Percentiles rank a stretch among this genome's conserved stretches.
These are phyloP conservation scores for Synergus itoensis DNA, from an alignment of 2,888 invertebrate genomes.

Conservation along the genomic window DNA sequence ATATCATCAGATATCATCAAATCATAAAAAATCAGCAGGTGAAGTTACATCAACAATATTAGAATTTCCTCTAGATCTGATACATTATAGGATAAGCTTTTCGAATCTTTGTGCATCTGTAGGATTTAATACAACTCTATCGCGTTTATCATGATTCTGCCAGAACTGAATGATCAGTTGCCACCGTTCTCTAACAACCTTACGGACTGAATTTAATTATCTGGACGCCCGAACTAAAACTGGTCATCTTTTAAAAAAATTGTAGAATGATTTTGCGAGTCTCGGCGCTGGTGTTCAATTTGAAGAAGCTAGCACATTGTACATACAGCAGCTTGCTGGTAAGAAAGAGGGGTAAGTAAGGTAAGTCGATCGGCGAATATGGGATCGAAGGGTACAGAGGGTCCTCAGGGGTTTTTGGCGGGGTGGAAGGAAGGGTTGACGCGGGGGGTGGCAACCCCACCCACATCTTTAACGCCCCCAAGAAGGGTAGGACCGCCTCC, in stretches of 20 bases:
- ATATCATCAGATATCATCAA: background rate
- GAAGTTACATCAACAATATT: no score
- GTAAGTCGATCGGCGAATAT: slow-evolving; percentile 70
- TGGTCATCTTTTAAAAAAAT: background rate
- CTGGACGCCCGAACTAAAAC: background rate
- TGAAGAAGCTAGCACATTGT: slow-evolving; percentile 52
- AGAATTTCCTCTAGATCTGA: background rate
- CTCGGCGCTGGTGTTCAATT: slow-evolving; percentile 47
- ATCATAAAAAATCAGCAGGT: background rate
- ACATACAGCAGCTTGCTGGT: slow-evolving; percentile 47
- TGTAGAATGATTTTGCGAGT: slow-evolving; percentile 13
- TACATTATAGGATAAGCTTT: background rate
- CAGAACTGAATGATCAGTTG: no score
- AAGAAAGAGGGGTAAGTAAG: slow-evolving; percentile 54
- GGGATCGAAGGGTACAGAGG: slow-evolving; percentile 70
- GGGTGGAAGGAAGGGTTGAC: slow-evolving; percentile 49
- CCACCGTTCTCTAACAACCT: background rate
- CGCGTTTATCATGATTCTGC: no score
- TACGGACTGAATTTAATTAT: background rate
- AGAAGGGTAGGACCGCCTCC: slow-evolving; percentile 75
- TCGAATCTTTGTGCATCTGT: background rate
- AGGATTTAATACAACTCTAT: background rate
- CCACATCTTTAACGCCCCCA: slow-evolving; percentile 76
- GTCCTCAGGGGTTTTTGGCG: slow-evolving; percentile 60
- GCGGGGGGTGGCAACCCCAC: slow-evolving; percentile 68